These are phyloP conservation scores for Acanthisitta chloris DNA, from an alignment of 2,113 vertebrate genomes.

Conservation along the genomic window DNA sequence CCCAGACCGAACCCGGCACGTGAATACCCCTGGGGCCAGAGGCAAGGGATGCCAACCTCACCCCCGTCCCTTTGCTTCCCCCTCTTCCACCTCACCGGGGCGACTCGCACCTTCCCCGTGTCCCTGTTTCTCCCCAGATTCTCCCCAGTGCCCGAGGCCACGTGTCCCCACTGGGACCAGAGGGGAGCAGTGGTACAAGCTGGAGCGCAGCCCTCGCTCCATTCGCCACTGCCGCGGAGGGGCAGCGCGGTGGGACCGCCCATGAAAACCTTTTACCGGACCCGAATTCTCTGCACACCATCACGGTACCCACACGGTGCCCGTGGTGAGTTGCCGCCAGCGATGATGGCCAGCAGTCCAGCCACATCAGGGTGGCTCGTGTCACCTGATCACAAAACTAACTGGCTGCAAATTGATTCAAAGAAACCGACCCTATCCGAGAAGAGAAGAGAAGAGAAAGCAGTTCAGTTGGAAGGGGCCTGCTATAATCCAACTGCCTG, in stretches of 20 bases:
- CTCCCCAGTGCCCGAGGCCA: background rate
- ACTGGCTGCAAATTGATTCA: background rate
- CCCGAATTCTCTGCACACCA: fast-evolving
- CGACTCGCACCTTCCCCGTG: fast-evolving
- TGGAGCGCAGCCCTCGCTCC: background rate
- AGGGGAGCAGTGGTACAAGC: background rate
- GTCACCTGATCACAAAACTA: background rate
- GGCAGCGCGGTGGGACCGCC: background rate
- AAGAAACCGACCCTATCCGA: too few species aligned
- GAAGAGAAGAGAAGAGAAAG: background rate
- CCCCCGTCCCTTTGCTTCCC: fast-evolving
- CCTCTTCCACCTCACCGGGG: background rate
- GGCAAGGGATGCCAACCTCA: background rate
- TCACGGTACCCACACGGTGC: background rate
- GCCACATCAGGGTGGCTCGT: background rate
- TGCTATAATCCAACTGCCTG: background rate
- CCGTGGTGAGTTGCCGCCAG: fast-evolving
- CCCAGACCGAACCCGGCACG: too few species aligned
- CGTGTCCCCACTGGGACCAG: background rate
- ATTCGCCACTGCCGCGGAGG: fast-evolving
- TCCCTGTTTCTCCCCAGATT: background rate
- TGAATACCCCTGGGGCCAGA: background rate
- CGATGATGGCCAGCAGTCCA: background rate
- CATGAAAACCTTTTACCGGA: background rate
- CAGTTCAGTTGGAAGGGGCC: too few species aligned